Conservation (phyloP, 2,113 vertebrate genomes). For the Perca fluviatilis region DNA sequence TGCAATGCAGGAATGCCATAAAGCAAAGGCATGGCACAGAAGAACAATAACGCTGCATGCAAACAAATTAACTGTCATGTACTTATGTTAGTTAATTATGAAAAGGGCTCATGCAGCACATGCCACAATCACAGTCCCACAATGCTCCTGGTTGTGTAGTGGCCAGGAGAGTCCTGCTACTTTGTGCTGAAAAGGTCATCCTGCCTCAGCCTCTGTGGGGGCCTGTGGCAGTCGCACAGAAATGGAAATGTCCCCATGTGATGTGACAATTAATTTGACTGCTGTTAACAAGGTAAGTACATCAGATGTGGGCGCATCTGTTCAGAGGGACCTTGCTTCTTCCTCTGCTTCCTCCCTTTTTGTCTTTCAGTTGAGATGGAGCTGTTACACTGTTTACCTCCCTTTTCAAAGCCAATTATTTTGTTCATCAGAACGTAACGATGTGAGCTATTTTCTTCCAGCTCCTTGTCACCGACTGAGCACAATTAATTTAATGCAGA, state of each 20-base stretch:
- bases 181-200: slow-evolving; percentile 69
- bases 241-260: slow-evolving; percentile 60
- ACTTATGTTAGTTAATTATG: slow-evolving; percentile 59
- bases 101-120: slow-evolving; percentile 32
- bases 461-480: slow-evolving; percentile 50
- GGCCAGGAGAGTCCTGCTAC: slow-evolving; percentile 40
- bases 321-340: slow-evolving; percentile 25
- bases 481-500: slow-evolving; percentile 68
- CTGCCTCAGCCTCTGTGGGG: slow-evolving; percentile 32
- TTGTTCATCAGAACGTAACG: slow-evolving; percentile 72
- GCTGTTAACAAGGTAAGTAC: slow-evolving; percentile 72
- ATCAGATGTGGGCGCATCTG: slow-evolving; percentile 36
- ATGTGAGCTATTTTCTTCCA: slow-evolving; percentile 53
- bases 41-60: slow-evolving; percentile 18
- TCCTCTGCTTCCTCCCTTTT: slow-evolving; percentile 8
- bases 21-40: neutral
- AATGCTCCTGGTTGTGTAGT: slow-evolving; percentile 31
- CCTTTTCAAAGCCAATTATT: slow-evolving; percentile 77
- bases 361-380: slow-evolving; percentile 39
- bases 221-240: slow-evolving; percentile 29
- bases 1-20: neutral
- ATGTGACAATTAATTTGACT: slow-evolving; percentile 74
- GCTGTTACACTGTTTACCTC: slow-evolving; percentile 45
- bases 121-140: slow-evolving; percentile 29
- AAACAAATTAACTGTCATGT: slow-evolving; percentile 68